Conservation (phyloP, 1,140 invertebrate species). For the Zaprionus capensis region DNA sequence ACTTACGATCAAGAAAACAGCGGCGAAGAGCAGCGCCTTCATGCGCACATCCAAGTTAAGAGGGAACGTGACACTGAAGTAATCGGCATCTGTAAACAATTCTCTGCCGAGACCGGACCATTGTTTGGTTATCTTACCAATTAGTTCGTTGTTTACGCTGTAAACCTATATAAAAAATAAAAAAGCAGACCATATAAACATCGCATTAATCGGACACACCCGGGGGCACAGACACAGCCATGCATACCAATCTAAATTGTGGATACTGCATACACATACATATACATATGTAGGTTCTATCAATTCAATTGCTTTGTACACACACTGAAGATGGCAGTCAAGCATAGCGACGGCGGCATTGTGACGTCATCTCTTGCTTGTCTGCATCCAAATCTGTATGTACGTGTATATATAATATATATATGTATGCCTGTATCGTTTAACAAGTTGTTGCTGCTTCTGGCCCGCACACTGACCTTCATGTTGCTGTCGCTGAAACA, state of each 20-base stretch:
- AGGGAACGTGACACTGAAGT: slow-evolving; percentile 65
- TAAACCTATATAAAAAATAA: slow-evolving; percentile 54
- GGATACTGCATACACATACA: neutral
- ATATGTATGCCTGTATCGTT: slow-evolving; percentile 8
- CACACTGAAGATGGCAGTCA: slow-evolving; percentile 30
- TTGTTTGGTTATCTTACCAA: slow-evolving; percentile 71
- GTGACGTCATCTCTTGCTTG: slow-evolving; percentile 53
- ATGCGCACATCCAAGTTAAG: slow-evolving; percentile 71
- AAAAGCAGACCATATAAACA: slow-evolving; percentile 21
- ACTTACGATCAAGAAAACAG: slow-evolving; percentile 68
- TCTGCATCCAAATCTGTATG: slow-evolving; percentile 25
- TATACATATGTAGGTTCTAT: slow-evolving; percentile 1
- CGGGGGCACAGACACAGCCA: slow-evolving; percentile 7
- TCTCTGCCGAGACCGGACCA: slow-evolving; percentile 65
- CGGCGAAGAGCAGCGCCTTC: slow-evolving; percentile 66
- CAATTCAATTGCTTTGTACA: slow-evolving; percentile 56
- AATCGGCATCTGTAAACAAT: slow-evolving; percentile 72
- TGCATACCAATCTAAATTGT: slow-evolving; percentile 5
- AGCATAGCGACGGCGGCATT: slow-evolving; percentile 44
- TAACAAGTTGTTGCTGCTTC: slow-evolving; percentile 53
- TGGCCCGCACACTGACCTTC: slow-evolving; percentile 57
- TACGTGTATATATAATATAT: slow-evolving; percentile 15
- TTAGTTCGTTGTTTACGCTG: slow-evolving; percentile 62
- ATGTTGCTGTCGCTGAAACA: slow-evolving; percentile 87
- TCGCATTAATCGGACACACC: slow-evolving; percentile 32